Conservation (phyloP, 2,888 invertebrate genomes). For the Orthonevra nobilis region DNA sequence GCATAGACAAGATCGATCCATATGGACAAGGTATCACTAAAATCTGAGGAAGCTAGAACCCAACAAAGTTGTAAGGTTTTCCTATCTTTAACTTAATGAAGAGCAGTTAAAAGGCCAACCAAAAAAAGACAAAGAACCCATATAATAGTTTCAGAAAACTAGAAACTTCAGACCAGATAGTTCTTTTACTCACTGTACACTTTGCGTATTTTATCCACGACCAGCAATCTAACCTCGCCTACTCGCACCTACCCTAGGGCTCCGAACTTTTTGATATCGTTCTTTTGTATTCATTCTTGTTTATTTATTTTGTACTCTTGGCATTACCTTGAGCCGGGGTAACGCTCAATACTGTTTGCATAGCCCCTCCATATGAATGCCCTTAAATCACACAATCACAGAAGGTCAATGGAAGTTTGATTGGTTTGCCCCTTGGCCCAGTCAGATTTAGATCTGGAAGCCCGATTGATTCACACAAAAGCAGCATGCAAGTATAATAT, state of each 20-base stretch:
- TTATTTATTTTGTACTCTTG: slow-evolving; percentile 3
- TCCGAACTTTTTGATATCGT: slow-evolving; percentile 10
- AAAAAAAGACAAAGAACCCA: too few relatives aligned
- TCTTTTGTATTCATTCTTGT: slow-evolving; percentile 6
- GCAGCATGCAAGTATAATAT: too few relatives aligned
- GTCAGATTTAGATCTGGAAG: too few relatives aligned
- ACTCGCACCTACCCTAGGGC: slow-evolving; percentile 5
- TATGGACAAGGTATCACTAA: too few relatives aligned
- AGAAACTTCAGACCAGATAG: too few relatives aligned
- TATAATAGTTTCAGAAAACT: too few relatives aligned
- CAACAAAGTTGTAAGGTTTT: too few relatives aligned
- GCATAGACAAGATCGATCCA: too few relatives aligned
- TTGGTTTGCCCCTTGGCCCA: not conserved
- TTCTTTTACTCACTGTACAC: slow-evolving; percentile 14
- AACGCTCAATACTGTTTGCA: slow-evolving; percentile 1
- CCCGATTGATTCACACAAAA: too few relatives aligned
- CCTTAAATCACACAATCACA: slow-evolving; percentile 20
- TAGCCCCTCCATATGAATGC: slow-evolving; percentile 13
- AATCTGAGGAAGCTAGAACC: too few relatives aligned
- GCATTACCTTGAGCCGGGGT: slow-evolving; percentile 22
- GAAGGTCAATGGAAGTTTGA: slow-evolving; percentile 27
- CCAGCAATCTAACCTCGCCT: not conserved
- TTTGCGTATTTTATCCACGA: not conserved
- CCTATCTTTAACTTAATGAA: too few relatives aligned
- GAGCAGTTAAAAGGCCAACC: too few relatives aligned